These are phyloP conservation scores for Busseola fusca DNA, from an alignment of 2,888 invertebrate species.

Conservation along the genomic window DNA sequence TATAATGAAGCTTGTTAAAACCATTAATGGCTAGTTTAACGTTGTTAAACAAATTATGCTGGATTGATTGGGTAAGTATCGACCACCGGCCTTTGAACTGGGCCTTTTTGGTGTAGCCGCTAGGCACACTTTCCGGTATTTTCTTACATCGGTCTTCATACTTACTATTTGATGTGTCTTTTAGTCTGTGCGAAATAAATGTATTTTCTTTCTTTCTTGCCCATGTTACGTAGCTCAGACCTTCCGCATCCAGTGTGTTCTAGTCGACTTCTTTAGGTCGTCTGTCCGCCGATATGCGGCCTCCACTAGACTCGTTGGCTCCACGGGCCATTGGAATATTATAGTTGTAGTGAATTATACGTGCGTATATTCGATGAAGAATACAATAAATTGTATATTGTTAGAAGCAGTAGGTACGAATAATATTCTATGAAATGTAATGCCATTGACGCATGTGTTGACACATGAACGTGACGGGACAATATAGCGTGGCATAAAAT, in stretches of 20 bases:
- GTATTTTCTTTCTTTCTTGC: too few species aligned
- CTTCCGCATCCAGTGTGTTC: too few species aligned
- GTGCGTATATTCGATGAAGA: background rate
- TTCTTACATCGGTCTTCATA: too few species aligned
- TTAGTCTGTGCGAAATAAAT: too few species aligned
- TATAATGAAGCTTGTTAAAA: conserved; percentile 36
- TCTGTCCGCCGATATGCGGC: too few species aligned
- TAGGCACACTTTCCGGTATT: too few species aligned
- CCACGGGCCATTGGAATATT: too few species aligned
- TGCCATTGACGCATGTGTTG: conserved; percentile 14
- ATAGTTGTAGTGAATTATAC: background rate
- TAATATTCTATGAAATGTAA: conserved; percentile 15
- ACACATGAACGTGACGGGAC: conserved; percentile 4
- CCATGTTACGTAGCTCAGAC: too few species aligned
- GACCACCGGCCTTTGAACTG: background rate
- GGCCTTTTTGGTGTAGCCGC: too few species aligned
- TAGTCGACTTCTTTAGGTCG: too few species aligned
- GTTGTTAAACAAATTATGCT: conserved; percentile 18
- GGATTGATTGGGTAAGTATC: conserved; percentile 8
- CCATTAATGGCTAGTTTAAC: conserved; percentile 22
- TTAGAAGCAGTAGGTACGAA: background rate
- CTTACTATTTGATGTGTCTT: too few species aligned
- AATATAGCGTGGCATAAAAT: conserved; percentile 2
- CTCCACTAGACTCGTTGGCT: background rate
- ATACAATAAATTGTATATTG: background rate